These are phyloP conservation scores for Ephestia elutella DNA, from an alignment of 1,140 invertebrate species.

Conservation along the genomic window DNA sequence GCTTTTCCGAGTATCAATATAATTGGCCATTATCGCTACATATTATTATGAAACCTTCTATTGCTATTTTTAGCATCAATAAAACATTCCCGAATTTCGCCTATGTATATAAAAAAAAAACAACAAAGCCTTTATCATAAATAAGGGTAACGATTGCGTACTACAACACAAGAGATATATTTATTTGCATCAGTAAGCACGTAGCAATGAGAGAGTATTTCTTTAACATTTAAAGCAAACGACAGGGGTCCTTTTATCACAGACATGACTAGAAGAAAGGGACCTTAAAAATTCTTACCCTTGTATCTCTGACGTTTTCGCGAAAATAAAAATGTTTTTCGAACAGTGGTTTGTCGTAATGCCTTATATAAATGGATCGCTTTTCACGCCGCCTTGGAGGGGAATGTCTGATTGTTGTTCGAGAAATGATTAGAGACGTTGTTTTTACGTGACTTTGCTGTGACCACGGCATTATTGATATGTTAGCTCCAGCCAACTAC, in stretches of 20 bases:
- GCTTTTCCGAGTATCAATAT: too few species aligned
- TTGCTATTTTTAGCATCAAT: background rate
- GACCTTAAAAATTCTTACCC: background rate
- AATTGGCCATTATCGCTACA: too few species aligned
- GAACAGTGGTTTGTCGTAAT: background rate
- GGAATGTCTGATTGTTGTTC: background rate
- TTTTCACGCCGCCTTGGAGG: background rate
- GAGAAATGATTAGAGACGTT: background rate
- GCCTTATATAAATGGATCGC: slow-evolving; percentile 3
- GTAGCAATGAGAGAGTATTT: slow-evolving; percentile 1
- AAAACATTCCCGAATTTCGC: background rate
- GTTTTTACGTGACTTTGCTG: background rate
- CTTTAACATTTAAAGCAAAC: slow-evolving; percentile 2
- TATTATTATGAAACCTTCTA: too few species aligned
- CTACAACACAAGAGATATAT: background rate
- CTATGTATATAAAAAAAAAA: background rate
- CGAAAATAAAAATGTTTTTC: slow-evolving; percentile 4
- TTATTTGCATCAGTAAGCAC: slow-evolving; percentile 1
- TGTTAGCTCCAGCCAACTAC: too few species aligned
- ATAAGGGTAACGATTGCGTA: slow-evolving; percentile 2
- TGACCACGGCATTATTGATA: too few species aligned
- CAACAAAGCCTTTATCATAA: slow-evolving; percentile 1
- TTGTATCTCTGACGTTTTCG: background rate
- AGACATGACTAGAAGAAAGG: background rate
- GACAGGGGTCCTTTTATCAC: slow-evolving; percentile 1